Percentiles rank a stretch among this genome's conserved stretches.
Conservation (phyloP, 1,140 invertebrate species). For the Nixonia krombeini region DNA sequence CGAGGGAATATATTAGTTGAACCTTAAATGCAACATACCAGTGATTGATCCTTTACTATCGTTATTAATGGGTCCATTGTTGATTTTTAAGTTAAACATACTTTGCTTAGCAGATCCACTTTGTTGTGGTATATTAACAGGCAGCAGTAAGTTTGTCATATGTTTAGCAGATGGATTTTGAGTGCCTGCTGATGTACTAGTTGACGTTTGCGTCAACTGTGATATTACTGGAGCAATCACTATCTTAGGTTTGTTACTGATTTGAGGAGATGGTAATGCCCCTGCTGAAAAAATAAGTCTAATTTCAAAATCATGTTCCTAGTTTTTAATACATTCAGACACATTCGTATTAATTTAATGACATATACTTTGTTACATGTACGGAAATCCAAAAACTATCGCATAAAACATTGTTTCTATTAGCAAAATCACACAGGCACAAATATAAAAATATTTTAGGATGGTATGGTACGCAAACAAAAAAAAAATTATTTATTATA, state of each 20-base stretch:
- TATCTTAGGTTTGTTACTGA: slow-evolving; percentile 69
- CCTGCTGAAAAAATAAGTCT: slow-evolving; percentile 45
- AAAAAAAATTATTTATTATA: no score
- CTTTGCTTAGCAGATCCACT: slow-evolving; percentile 62
- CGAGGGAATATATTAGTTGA: slow-evolving; percentile 10
- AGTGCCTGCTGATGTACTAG: slow-evolving; percentile 62
- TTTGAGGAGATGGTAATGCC: slow-evolving; percentile 57
- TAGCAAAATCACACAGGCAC: no score
- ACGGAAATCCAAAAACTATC: no score
- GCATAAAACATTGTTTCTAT: no score
- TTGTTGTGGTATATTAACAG: slow-evolving; percentile 66
- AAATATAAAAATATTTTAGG: no score
- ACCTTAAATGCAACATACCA: slow-evolving; percentile 53
- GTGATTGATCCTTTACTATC: slow-evolving; percentile 71
- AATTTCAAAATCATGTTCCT: no score
- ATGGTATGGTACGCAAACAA: no score
- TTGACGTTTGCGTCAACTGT: slow-evolving; percentile 65
- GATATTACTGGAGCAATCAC: slow-evolving; percentile 68
- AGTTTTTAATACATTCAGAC: no score
- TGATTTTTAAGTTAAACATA: slow-evolving; percentile 74
- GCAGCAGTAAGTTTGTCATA: slow-evolving; percentile 71
- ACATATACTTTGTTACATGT: no score
- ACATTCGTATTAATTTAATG: no score
- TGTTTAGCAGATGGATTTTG: slow-evolving; percentile 64
- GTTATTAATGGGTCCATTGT: slow-evolving; percentile 70